phyloP scores from a whole-genome alignment of 2,113 vertebrate species.

The Melanotaenia duboulayi region DNA sequence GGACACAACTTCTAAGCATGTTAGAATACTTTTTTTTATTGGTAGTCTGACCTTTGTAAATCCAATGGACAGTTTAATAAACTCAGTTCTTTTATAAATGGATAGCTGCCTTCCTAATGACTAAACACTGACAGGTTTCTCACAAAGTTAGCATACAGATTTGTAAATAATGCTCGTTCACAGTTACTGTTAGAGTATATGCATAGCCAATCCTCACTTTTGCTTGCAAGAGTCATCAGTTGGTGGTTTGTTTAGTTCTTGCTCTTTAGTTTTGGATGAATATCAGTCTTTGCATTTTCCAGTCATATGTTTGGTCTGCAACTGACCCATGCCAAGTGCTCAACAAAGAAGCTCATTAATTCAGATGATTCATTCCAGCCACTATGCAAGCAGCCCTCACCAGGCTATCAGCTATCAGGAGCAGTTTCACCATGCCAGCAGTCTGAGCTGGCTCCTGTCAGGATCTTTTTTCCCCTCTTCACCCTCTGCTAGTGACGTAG shows the following conservation, averaged over 20 bases:
- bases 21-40: no score
- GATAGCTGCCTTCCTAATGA: background rate
- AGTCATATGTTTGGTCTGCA: constrained; percentile 71
- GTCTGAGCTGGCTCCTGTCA: constrained; percentile 52
- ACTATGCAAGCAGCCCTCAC: constrained; percentile 51
- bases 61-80: constrained; percentile 11
- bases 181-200: background rate
- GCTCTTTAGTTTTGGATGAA: constrained; percentile 50
- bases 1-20: constrained; percentile 3
- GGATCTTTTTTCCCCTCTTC: constrained; percentile 44
- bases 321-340: constrained; percentile 59
- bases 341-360: constrained; percentile 73
- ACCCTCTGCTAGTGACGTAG: constrained; percentile 15
- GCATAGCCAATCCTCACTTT: background rate
- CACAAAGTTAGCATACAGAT: background rate
- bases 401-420: constrained; percentile 48
- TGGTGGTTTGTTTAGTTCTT: constrained; percentile 48
- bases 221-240: constrained; percentile 21
- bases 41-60: constrained; percentile 29
- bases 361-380: constrained; percentile 67
- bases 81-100: constrained; percentile 5
- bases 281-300: constrained; percentile 48
- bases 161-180: background rate
- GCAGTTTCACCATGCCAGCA: constrained; percentile 29
- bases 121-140: constrained; percentile 6